Evolutionary conservation across 1,140 invertebrate species (phyloP).

Genomic region (Chironomus tepperi): DNA sequence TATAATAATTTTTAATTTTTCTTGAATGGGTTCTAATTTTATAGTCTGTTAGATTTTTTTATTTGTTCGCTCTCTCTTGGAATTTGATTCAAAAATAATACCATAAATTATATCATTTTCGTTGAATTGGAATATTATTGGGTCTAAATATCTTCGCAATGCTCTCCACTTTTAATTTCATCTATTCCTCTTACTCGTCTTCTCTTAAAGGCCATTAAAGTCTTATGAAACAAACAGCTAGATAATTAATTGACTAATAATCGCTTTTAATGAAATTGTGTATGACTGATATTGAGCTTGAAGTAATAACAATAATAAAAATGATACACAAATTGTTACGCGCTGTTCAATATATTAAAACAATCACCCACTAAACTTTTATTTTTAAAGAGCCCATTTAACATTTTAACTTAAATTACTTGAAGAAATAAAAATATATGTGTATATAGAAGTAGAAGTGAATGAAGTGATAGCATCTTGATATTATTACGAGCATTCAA

Average conservation of each 20-base stretch:
- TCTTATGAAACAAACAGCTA: not conserved
- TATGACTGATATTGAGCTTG: not conserved
- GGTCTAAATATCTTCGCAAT: not conserved
- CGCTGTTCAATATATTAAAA: not conserved
- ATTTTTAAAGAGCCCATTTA: not conserved
- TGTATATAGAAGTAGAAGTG: not conserved
- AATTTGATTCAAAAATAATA: not conserved
- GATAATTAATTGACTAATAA: conserved; percentile 15
- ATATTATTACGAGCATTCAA: not conserved
- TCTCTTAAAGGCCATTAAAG: conserved; percentile 6
- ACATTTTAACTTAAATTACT: conserved; percentile 1
- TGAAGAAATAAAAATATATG: not conserved
- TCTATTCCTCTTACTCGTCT: not conserved
- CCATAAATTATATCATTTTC: not conserved
- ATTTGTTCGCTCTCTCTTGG: conserved; percentile 12
- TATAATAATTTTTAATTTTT: not conserved
- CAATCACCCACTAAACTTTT: not conserved
- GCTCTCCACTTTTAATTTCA: no score
- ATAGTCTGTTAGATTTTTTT: conserved; percentile 17
- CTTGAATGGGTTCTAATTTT: conserved; percentile 17
- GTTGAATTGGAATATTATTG: not conserved
- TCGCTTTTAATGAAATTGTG: not conserved
- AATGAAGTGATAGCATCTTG: conserved; percentile 6
- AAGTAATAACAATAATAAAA: no score
- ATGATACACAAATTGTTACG: not conserved